A percentile compares a stretch with the other conserved stretches of the same genome.
Conservation (phyloP, 2,797 vertebrate species). For the Arctocebus calabarensis region DNA sequence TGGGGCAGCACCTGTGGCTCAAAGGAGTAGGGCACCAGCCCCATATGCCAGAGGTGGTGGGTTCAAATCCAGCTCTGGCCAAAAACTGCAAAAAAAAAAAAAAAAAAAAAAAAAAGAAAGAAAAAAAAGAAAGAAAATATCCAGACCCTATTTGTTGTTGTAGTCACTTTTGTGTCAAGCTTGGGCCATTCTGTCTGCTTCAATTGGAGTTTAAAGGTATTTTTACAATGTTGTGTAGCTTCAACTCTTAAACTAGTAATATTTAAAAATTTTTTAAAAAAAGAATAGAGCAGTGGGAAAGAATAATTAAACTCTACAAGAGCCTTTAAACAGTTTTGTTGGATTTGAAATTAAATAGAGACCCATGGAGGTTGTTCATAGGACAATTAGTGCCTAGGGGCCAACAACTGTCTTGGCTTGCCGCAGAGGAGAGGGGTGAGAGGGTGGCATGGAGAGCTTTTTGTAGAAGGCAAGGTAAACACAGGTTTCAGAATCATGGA, state of each 20-base stretch:
- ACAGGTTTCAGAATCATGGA: conserved; percentile 1
- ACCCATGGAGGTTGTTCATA: background rate
- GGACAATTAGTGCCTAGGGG: background rate
- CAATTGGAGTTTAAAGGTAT: conserved; percentile 16
- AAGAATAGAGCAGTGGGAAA: conserved; percentile 8
- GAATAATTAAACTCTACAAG: conserved; percentile 55
- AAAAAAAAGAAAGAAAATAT: background rate
- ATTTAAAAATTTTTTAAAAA: background rate
- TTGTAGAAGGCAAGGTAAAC: background rate
- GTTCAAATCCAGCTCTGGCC: no score
- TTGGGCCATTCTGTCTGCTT: background rate
- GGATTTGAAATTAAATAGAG: conserved; percentile 58
- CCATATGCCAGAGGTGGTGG: no score
- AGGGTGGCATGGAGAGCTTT: background rate
- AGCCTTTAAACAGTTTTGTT: conserved; percentile 61
- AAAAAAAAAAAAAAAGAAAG: no score
- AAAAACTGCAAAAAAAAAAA: no score
- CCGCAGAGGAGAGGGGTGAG: fast-evolving
- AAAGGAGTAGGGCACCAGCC: no score
- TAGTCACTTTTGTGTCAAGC: background rate
- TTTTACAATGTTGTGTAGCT: background rate
- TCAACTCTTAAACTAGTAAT: background rate
- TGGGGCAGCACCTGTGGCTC: no score
- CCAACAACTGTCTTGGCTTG: background rate
- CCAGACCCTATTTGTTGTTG: background rate